Evolutionary conservation across 2,113 vertebrate genomes (phyloP), one percentile per base, ranked within the genome.

Genomic region (Silurus asotus): DNA sequence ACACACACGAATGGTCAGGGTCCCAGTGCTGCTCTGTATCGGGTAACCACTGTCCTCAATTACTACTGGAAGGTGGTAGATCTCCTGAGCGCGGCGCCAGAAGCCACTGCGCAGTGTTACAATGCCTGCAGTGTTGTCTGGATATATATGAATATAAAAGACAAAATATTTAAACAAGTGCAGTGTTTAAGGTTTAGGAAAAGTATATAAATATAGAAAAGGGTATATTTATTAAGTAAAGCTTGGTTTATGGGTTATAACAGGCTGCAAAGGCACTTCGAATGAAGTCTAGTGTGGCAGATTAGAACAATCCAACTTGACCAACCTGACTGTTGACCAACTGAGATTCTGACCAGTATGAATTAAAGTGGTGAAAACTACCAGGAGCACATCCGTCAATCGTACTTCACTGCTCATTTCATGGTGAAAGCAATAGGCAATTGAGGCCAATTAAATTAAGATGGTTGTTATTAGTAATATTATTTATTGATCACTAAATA

Each of bases 111-210:
- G 96, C 86, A 93, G 93, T 7, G 97, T 94, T 93, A 98, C 95
- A 70, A 99, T 96, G 15, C 97, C 97, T 81, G 98, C 98, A 75
- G 97, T 97, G 93, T 98, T 99, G 92, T 99, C 98, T 99, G 87
- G n/a, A 17, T 8, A 1, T 14, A 84, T 48, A 77, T 23, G 15
- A 61, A 75, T 6, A 75, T 70, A 10, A 19, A 61, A 37, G 72
- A 19, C 25, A 82, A 13, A 48, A 14, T 75, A 56, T 25, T 77
- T 8, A 28, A 56, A 15, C 6, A 25, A 56, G n/a, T 77, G 51
- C 8, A 6, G 37, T 76, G 4, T 25, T 14, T n/a, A 76, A 55
- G 11, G 6, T 55, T 77, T 25, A 4, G 5, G 53, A 28, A 4
- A 78, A 14, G 7, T 17, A 6, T 49, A 20, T 72, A 20, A 74